phyloP scores from a whole-genome alignment of 2,113 vertebrate genomes.

The Indri indri region DNA sequence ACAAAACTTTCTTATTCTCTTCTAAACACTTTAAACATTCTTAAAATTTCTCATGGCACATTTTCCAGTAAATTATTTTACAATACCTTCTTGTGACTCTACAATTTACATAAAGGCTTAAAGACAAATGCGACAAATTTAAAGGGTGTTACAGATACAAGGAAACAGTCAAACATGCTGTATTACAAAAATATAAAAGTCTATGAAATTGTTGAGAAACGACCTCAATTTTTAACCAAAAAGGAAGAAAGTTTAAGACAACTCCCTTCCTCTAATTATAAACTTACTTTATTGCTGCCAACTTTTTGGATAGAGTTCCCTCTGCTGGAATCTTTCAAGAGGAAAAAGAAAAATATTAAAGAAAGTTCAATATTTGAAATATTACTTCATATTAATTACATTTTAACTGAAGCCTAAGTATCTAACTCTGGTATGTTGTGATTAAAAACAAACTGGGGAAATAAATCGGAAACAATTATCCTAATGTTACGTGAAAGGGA shows the following conservation, averaged over 20 bases:
- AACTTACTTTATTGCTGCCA: constrained; percentile 94
- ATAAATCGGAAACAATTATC: background rate
- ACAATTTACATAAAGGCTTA: background rate
- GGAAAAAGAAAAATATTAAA: constrained; percentile 51
- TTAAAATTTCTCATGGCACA: background rate
- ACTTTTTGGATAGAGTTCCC: constrained; percentile 87
- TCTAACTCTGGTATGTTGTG: background rate
- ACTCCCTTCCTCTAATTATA: background rate
- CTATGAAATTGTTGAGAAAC: background rate
- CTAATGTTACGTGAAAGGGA: background rate
- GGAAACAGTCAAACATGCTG: background rate
- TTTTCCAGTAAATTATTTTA: background rate
- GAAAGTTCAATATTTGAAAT: constrained; percentile 18
- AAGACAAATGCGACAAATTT: constrained; percentile 2
- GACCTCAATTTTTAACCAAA: constrained; percentile 33
- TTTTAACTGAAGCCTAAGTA: background rate
- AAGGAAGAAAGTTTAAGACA: background rate
- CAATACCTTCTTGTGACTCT: background rate
- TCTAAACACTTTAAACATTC: background rate
- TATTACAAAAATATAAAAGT: background rate
- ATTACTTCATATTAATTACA: background rate
- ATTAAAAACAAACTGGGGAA: background rate
- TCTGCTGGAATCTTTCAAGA: constrained; percentile 92
- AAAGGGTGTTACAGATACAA: background rate
- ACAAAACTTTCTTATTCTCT: background rate